Evolutionary conservation across 2,797 vertebrate genomes (phyloP).

Genomic region (Coendou prehensilis): DNA sequence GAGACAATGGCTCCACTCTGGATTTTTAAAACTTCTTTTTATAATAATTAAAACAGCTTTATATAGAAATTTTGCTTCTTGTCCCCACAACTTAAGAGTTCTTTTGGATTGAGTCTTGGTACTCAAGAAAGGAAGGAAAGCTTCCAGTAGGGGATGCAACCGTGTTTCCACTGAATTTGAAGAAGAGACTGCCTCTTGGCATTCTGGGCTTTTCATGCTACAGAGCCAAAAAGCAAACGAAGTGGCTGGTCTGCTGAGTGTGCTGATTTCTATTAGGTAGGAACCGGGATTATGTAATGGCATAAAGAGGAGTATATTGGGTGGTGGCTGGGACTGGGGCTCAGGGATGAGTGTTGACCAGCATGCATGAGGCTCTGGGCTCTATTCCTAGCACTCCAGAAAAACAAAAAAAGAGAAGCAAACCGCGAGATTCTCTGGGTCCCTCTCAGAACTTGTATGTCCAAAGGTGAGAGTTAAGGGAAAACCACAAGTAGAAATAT

Average conservation of each 20-base stretch:
- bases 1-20: not conserved
- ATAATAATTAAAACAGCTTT: constrained; percentile 31
- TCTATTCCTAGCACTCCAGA: not conserved
- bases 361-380: not conserved
- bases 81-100: constrained; percentile 27
- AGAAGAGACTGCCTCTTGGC: not conserved
- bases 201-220: not conserved
- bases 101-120: not conserved
- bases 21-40: constrained; percentile 23
- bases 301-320: not conserved
- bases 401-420: not conserved
- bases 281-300: not conserved
- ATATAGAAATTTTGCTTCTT: constrained; percentile 3
- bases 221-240: not conserved
- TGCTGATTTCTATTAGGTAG: not conserved
- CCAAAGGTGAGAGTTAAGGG: not conserved
- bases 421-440: not conserved
- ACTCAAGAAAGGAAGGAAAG: not conserved
- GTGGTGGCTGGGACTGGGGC: not conserved
- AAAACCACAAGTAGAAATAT: constrained; percentile 27
- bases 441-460: not conserved
- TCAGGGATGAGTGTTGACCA: not conserved
- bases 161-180: not conserved
- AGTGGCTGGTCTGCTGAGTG: not conserved
- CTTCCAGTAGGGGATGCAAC: not conserved